Conservation (phyloP, 2,888 invertebrate species). For the Antheraea assamensis region DNA sequence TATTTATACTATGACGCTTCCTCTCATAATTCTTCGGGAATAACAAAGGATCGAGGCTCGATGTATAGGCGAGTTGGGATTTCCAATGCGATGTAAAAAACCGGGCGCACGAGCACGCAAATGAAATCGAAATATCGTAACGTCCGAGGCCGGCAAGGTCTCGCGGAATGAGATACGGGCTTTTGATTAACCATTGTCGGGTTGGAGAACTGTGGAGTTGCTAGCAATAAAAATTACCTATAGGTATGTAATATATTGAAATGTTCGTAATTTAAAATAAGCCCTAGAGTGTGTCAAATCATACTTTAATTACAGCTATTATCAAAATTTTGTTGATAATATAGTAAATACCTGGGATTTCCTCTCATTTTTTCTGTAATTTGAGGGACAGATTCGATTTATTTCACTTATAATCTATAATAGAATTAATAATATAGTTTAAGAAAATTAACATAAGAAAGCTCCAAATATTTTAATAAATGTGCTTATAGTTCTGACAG, state of each 20-base stretch:
- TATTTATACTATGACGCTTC: conserved; percentile 65
- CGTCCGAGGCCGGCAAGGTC: conserved; percentile 63
- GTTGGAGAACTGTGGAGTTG: conserved; percentile 56
- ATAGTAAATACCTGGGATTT: not conserved
- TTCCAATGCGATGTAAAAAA: conserved; percentile 65
- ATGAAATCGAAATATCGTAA: conserved; percentile 81
- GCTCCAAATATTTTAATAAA: conserved; percentile 24
- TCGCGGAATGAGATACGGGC: conserved; percentile 74
- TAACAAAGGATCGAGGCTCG: conserved; percentile 74
- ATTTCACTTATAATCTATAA: not conserved
- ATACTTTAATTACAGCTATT: too few relatives aligned
- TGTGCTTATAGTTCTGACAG: conserved; percentile 34
- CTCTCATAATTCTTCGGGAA: conserved; percentile 74
- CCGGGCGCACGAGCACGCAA: conserved; percentile 75
- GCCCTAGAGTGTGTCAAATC: too few relatives aligned
- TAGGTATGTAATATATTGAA: not conserved
- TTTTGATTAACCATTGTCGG: conserved; percentile 80
- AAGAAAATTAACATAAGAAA: not conserved
- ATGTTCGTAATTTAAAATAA: too few relatives aligned
- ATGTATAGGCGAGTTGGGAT: conserved; percentile 63
- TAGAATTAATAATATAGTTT: not conserved
- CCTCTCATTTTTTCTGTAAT: not conserved
- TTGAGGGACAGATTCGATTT: not conserved
- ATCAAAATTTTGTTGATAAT: not conserved
- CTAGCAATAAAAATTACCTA: conserved; percentile 20